Percentiles rank a stretch among this genome's conserved stretches.
Conservation (phyloP, 2,797 vertebrate genomes). For the Takifugu rubripes region DNA sequence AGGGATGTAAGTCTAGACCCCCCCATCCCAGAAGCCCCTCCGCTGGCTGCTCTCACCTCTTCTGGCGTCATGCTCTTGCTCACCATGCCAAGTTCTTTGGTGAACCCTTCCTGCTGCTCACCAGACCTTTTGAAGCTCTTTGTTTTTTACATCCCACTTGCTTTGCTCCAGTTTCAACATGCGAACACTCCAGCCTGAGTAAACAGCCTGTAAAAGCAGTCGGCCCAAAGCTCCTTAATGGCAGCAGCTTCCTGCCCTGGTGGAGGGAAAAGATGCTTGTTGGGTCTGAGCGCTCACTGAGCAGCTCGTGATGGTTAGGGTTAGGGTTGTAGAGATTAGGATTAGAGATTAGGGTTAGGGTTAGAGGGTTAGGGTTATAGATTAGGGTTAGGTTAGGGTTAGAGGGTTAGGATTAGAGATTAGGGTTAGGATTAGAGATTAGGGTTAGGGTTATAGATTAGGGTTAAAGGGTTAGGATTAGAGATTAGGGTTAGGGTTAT, state of each 20-base stretch:
- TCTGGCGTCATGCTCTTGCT: constrained; percentile 12
- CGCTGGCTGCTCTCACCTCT: constrained; percentile 9
- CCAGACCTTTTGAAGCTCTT: constrained; percentile 38
- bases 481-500: too few species aligned
- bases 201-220: constrained; percentile 43
- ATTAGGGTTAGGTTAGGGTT: too few species aligned
- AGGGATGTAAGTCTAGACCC: constrained; percentile 4
- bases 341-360: too few species aligned
- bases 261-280: background rate
- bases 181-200: constrained; percentile 33
- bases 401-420: too few species aligned
- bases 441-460: too few species aligned
- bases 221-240: constrained; percentile 21
- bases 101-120: constrained; percentile 22
- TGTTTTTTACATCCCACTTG: constrained; percentile 16
- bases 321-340: too few species aligned
- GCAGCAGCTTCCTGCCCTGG: constrained; percentile 13
- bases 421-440: too few species aligned
- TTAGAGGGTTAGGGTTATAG: too few species aligned
- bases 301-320: too few species aligned
- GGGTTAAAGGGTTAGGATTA: too few species aligned
- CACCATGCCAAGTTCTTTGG: constrained; percentile 39
- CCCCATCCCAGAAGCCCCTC: constrained; percentile 1
- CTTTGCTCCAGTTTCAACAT: background rate
- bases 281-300: too few species aligned